These are phyloP conservation scores for Trilocha varians DNA, from an alignment of 2,888 invertebrate genomes.

Conservation along the genomic window DNA sequence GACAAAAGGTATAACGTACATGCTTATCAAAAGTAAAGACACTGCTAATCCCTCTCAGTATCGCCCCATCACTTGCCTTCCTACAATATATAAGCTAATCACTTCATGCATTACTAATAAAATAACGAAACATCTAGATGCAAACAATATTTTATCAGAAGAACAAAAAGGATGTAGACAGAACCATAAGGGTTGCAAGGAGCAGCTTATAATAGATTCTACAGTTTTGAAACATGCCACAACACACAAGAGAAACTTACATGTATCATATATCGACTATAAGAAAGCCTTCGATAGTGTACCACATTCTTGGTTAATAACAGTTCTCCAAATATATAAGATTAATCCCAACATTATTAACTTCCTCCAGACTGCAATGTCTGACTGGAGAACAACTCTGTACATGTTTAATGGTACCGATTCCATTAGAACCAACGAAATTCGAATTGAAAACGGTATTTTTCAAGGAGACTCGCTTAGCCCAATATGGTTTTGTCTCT, in stretches of 20 bases:
- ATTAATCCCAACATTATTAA: slow-evolving; percentile 7
- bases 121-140: slow-evolving; percentile 6
- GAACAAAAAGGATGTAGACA: slow-evolving; percentile 8
- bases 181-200: slow-evolving; percentile 10
- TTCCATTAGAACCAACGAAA: slow-evolving; percentile 1
- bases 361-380: slow-evolving; percentile 6
- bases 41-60: slow-evolving; percentile 10
- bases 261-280: slow-evolving; percentile 7
- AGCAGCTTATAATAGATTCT: slow-evolving; percentile 9
- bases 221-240: slow-evolving; percentile 4
- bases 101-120: slow-evolving; percentile 6
- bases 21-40: slow-evolving; percentile 10
- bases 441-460: slow-evolving; percentile 7
- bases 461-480: too few species aligned
- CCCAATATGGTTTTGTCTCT: slow-evolving; percentile 12
- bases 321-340: slow-evolving; percentile 9
- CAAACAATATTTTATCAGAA: slow-evolving; percentile 6
- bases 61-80: slow-evolving; percentile 7
- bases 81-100: slow-evolving; percentile 6
- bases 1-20: slow-evolving; percentile 12
- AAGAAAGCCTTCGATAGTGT: slow-evolving; percentile 6
- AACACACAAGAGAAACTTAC: slow-evolving; percentile 3
- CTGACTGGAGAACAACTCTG: slow-evolving; percentile 7
- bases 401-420: too few species aligned
- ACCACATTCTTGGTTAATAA: slow-evolving; percentile 8